phyloP scores from a whole-genome alignment of 2,113 vertebrate species.

The Tenrec ecaudatus region DNA sequence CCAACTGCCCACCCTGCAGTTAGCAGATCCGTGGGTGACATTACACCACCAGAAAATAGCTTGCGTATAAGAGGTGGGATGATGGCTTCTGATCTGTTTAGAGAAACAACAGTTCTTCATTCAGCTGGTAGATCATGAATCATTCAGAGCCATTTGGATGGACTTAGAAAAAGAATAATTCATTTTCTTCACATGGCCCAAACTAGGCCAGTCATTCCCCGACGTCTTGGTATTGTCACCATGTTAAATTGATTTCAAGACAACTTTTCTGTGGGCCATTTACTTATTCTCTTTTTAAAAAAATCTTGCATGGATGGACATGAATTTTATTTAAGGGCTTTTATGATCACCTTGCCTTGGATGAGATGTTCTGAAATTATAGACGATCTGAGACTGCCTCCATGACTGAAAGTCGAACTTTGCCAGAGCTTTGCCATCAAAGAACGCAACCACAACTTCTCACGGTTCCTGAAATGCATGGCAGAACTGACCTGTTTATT shows the following conservation, averaged over 20 bases:
- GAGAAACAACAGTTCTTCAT: background rate
- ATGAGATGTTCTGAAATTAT: constrained; percentile 13
- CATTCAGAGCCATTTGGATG: background rate
- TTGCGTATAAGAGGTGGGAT: background rate
- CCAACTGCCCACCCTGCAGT: background rate
- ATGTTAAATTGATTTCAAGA: background rate
- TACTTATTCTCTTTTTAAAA: background rate
- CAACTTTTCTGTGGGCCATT: background rate
- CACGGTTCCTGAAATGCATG: background rate
- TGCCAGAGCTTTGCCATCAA: background rate
- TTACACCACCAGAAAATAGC: rapidly evolving
- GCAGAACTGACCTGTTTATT: background rate
- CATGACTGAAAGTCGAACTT: background rate
- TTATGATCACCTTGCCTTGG: background rate
- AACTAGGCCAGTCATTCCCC: background rate
- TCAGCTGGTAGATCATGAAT: background rate
- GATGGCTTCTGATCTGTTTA: background rate
- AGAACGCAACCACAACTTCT: background rate
- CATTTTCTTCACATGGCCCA: too few relatives aligned
- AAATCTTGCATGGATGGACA: background rate
- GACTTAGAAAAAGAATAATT: background rate
- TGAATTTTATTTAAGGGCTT: background rate
- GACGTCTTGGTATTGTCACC: background rate
- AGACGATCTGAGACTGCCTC: background rate
- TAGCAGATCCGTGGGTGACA: background rate